A percentile compares a stretch with the other conserved stretches of the same genome.
These are phyloP conservation scores for Archilochus colubris DNA, from an alignment of 2,113 vertebrate species.

Conservation along the genomic window DNA sequence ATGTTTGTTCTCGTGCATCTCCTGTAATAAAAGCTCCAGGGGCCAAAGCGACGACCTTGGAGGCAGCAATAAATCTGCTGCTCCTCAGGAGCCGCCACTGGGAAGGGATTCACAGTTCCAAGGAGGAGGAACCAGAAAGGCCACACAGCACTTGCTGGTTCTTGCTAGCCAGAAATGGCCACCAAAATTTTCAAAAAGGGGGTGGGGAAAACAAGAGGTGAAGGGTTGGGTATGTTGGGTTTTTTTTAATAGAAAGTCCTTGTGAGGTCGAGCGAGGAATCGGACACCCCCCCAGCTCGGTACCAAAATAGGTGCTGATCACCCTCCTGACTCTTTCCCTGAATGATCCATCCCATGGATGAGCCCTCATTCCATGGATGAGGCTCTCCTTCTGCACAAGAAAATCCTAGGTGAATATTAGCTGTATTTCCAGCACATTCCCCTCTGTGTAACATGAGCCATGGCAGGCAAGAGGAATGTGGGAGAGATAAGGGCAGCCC, in stretches of 20 bases:
- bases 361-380: background rate
- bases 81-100: background rate
- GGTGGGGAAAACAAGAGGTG: background rate
- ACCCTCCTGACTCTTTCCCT: background rate
- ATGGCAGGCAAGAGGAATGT: background rate
- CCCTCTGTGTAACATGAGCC: background rate
- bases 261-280: background rate
- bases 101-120: background rate
- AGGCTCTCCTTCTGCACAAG: fast-evolving
- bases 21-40: background rate
- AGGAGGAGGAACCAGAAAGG: background rate
- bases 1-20: background rate
- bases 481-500: background rate
- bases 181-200: too few species aligned
- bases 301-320: background rate
- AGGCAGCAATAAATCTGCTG: background rate
- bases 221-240: fast-evolving
- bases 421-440: background rate
- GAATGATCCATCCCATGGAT: background rate
- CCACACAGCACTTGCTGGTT: too few species aligned
- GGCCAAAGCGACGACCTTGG: background rate
- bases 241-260: background rate
- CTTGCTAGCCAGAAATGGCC: fast-evolving
- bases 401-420: fast-evolving
- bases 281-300: fast-evolving